Conservation (phyloP, 2,113 vertebrate genomes). For the Nannospalax galili region DNA sequence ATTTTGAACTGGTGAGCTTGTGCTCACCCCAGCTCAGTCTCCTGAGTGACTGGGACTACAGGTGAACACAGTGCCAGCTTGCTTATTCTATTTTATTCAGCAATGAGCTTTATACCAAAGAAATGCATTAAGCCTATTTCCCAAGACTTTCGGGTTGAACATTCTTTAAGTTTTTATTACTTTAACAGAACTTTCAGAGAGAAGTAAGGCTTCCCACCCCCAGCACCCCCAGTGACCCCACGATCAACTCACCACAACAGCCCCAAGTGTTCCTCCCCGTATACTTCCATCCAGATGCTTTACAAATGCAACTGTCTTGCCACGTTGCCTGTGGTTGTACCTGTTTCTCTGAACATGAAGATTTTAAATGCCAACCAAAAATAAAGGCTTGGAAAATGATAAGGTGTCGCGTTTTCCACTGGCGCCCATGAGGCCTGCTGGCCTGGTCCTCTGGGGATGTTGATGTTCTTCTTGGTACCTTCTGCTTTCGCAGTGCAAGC, state of each 20-base stretch:
- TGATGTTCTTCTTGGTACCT: slow-evolving; percentile 83
- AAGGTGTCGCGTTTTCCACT: slow-evolving; percentile 17
- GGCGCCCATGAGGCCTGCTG: neutral
- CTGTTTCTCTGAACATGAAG: slow-evolving; percentile 72
- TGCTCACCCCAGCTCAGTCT: neutral
- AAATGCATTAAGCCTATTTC: neutral
- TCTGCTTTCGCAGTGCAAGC: slow-evolving; percentile 93
- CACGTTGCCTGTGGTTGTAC: neutral
- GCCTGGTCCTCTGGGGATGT: slow-evolving; percentile 34
- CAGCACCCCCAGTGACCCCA: neutral
- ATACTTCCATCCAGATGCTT: neutral
- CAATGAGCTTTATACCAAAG: neutral
- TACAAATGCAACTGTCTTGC: neutral
- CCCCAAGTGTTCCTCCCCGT: neutral
- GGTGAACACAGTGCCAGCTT: rapidly evolving
- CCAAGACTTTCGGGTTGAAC: neutral
- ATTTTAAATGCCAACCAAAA: slow-evolving; percentile 81
- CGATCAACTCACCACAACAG: neutral
- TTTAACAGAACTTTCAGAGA: neutral
- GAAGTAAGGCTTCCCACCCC: neutral
- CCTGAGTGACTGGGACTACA: neutral
- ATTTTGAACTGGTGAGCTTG: neutral
- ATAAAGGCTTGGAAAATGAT: slow-evolving; percentile 79
- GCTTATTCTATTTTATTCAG: slow-evolving; percentile 63
- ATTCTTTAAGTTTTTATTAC: neutral